A percentile compares a stretch with the other conserved stretches of the same genome.
Conservation (phyloP, 2,888 invertebrate genomes). For the Oligia strigilis region DNA sequence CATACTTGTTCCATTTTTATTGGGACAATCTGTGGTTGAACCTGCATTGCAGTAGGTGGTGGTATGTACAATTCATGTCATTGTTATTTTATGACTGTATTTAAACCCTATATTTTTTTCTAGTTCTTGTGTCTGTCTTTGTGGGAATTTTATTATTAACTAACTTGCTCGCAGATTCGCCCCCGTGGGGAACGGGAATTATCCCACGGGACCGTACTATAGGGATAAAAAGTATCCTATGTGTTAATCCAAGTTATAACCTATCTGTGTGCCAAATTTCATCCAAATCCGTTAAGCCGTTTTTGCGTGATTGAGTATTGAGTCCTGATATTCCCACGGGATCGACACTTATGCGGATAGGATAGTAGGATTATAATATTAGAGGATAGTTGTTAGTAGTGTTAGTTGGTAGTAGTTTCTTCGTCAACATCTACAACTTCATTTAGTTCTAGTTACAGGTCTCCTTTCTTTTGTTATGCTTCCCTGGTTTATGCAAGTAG, state of each 20-base stretch:
- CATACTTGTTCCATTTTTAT: conserved; percentile 36
- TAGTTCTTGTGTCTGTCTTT: neutral
- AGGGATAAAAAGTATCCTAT: too few relatives aligned
- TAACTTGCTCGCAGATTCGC: neutral
- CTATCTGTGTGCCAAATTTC: too few relatives aligned
- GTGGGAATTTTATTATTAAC: neutral
- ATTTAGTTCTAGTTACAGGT: neutral
- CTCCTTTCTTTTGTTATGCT: neutral
- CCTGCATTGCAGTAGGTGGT: conserved; percentile 1
- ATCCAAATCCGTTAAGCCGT: too few relatives aligned
- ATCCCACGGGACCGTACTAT: neutral
- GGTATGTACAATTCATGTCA: conserved; percentile 39
- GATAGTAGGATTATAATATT: too few relatives aligned
- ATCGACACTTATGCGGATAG: too few relatives aligned
- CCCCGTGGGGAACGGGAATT: neutral
- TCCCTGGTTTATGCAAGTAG: neutral
- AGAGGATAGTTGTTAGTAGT: too few relatives aligned
- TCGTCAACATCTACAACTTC: neutral
- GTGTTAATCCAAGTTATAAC: too few relatives aligned
- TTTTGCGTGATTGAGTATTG: too few relatives aligned
- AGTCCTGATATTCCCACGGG: too few relatives aligned
- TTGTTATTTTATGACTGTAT: conserved; percentile 6
- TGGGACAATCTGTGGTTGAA: conserved; percentile 18
- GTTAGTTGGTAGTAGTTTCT: neutral
- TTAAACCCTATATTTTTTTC: neutral